These are phyloP conservation scores for Octopus bimaculoides DNA, from an alignment of 1,140 invertebrate species.

Conservation along the genomic window DNA sequence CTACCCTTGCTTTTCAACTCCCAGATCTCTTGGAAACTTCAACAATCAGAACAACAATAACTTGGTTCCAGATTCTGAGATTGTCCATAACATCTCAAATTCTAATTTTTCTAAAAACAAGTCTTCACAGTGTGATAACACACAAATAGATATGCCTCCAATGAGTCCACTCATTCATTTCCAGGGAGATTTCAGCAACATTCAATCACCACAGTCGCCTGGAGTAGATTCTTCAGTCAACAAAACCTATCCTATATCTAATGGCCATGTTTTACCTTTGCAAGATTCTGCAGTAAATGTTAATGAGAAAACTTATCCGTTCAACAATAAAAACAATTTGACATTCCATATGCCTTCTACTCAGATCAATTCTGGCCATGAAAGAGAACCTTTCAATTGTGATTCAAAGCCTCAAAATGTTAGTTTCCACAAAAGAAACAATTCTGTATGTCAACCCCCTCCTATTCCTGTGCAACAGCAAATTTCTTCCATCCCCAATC, in stretches of 20 bases:
- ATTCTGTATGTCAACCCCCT: background rate
- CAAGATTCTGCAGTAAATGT: background rate
- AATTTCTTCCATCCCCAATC: background rate
- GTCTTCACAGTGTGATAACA: background rate
- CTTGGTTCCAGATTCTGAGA: background rate
- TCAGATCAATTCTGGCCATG: background rate
- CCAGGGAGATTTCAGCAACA: constrained; percentile 2
- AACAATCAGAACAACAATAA: constrained; percentile 8
- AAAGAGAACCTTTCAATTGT: background rate
- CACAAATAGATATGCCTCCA: background rate
- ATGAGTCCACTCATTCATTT: constrained; percentile 2
- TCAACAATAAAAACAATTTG: background rate
- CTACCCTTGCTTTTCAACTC: constrained; percentile 5
- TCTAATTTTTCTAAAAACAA: background rate
- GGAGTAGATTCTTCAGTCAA: background rate
- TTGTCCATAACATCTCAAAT: constrained; percentile 2
- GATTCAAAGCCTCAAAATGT: background rate
- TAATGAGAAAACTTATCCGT: background rate
- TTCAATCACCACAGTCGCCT: background rate
- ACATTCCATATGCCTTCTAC: constrained; percentile 9
- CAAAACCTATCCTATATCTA: background rate
- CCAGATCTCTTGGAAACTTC: background rate
- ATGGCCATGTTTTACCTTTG: background rate
- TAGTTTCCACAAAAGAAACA: background rate
- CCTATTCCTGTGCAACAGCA: background rate